Evolutionary conservation across 2,113 vertebrate genomes (phyloP).

Genomic region (Progne subis): DNA sequence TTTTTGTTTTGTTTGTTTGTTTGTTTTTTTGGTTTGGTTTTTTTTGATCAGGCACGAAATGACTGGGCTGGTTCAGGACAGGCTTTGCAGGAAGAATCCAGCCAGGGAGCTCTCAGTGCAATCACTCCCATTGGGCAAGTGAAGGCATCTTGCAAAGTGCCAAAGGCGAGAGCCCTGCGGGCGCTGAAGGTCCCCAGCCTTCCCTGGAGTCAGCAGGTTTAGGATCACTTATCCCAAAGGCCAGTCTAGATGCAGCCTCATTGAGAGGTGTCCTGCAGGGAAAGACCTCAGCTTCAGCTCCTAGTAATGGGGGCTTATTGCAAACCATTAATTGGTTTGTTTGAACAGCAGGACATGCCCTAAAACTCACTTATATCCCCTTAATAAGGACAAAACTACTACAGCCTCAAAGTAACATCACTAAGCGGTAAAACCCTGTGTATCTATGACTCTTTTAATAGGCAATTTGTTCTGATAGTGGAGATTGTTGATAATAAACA

Average conservation of each 20-base stretch:
- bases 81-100: neutral
- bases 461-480: neutral
- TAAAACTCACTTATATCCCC: neutral
- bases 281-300: neutral
- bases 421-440: neutral
- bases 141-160: neutral
- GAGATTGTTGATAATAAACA: neutral
- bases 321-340: neutral
- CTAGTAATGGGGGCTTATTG: neutral
- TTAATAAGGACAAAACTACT: neutral
- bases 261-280: neutral
- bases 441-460: neutral
- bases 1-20: no score
- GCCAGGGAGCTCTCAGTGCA: neutral
- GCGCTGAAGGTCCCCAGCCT: neutral
- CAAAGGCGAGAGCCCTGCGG: rapidly evolving
- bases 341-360: neutral
- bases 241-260: neutral
- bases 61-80: neutral
- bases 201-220: neutral
- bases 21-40: no score
- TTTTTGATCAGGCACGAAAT: neutral
- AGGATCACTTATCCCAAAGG: neutral
- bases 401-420: neutral
- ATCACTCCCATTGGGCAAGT: neutral